phyloP scores from a whole-genome alignment of 2,113 vertebrate species.

The Ctenomys sociabilis region DNA sequence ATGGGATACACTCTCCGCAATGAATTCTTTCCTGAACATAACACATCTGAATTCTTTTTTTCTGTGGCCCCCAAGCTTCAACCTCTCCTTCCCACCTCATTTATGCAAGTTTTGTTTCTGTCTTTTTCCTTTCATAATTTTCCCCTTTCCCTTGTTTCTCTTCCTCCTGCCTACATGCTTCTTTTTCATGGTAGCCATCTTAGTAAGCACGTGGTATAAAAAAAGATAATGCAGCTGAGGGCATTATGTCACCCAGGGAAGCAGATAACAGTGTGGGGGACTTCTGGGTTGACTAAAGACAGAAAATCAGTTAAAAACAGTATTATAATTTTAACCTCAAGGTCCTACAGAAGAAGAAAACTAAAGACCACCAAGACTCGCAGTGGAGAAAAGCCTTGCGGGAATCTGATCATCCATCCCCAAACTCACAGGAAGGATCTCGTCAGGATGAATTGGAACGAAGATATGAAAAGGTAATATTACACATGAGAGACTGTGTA shows the following conservation, averaged over 20 bases:
- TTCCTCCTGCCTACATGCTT: neutral
- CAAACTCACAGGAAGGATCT: neutral
- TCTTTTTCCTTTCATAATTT: neutral
- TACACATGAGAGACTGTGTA: neutral
- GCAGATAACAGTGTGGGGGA: neutral
- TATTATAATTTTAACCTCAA: neutral
- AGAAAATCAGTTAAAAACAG: no score
- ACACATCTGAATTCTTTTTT: neutral
- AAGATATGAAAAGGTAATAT: neutral
- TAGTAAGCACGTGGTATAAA: no score
- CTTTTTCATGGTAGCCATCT: neutral
- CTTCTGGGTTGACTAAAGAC: neutral
- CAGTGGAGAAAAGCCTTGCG: neutral
- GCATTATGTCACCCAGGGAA: neutral
- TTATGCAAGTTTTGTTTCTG: neutral
- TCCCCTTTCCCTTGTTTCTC: accelerated
- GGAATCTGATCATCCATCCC: neutral
- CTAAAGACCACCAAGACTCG: neutral
- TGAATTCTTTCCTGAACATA: neutral
- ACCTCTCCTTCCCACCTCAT: neutral
- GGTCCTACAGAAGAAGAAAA: neutral
- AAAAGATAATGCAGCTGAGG: neutral
- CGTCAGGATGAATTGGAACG: neutral
- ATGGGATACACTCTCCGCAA: no score
- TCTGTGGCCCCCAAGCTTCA: neutral